A percentile compares a stretch with the other conserved stretches of the same genome.
These are phyloP conservation scores for Chromis chromis DNA, from an alignment of 2,797 vertebrate species.

Conservation along the genomic window DNA sequence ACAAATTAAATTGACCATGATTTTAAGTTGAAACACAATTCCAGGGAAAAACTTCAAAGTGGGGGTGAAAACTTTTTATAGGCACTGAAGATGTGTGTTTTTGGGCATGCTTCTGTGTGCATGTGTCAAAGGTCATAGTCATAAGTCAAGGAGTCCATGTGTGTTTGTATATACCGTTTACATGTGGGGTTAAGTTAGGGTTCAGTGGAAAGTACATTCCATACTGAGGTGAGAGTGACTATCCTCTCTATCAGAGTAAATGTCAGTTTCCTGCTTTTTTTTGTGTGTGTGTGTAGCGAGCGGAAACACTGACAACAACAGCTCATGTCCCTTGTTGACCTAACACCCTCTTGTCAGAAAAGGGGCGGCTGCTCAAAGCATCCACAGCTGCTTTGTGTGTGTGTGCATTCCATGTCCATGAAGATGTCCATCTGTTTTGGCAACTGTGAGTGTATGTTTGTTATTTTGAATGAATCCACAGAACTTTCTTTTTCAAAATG, in stretches of 20 bases:
- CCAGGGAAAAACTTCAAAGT: too few relatives aligned
- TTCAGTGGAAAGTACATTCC: slow-evolving; percentile 56
- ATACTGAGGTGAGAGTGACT: slow-evolving; percentile 52
- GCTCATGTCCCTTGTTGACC: slow-evolving; percentile 46
- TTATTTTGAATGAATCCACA: slow-evolving; percentile 19
- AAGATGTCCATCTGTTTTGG: slow-evolving; percentile 54
- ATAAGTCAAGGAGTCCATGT: slow-evolving; percentile 4
- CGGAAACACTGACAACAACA: slow-evolving; percentile 53
- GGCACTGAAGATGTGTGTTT: not conserved
- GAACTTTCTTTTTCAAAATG: slow-evolving; percentile 9
- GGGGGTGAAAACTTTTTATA: too few relatives aligned
- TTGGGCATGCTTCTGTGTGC: not conserved
- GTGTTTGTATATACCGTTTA: slow-evolving; percentile 1
- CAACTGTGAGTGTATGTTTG: slow-evolving; percentile 18
- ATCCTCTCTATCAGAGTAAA: slow-evolving; percentile 35
- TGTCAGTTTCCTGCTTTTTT: slow-evolving; percentile 42
- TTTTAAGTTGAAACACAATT: too few relatives aligned
- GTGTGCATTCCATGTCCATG: slow-evolving; percentile 45
- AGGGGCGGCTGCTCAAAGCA: slow-evolving; percentile 36
- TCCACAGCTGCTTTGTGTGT: slow-evolving; percentile 56
- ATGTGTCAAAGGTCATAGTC: slow-evolving; percentile 18
- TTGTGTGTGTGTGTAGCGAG: not conserved
- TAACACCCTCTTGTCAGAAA: slow-evolving; percentile 59
- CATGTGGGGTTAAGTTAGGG: slow-evolving; percentile 24
- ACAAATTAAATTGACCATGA: too few relatives aligned